These are phyloP conservation scores for Verasper variegatus DNA, from an alignment of 2,113 vertebrate species.

Conservation along the genomic window DNA sequence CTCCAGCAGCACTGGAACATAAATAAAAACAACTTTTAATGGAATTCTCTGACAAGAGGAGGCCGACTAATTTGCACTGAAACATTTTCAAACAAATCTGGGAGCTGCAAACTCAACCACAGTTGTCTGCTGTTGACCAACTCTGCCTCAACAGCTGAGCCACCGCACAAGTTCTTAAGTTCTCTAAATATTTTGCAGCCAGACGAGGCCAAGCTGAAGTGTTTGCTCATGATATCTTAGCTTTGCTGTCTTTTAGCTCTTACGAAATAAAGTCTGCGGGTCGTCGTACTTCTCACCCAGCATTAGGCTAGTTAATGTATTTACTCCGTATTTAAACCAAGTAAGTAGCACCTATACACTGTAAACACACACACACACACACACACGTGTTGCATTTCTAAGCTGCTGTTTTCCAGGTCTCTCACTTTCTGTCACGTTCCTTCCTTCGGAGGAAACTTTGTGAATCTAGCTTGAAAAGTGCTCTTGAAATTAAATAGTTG, in stretches of 20 bases:
- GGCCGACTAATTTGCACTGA: too few relatives aligned
- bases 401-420: background rate
- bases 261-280: too few relatives aligned
- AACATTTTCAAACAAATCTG: too few relatives aligned
- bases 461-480: background rate
- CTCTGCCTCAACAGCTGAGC: background rate
- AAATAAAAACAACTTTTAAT: background rate
- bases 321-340: too few relatives aligned
- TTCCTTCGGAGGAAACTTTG: background rate
- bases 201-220: background rate
- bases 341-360: too few relatives aligned
- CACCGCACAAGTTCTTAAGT: background rate
- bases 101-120: too few relatives aligned
- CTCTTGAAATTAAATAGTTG: background rate
- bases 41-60: background rate
- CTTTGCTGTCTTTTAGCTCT: background rate
- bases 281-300: too few relatives aligned
- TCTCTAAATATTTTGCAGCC: slow-evolving; percentile 4
- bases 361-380: background rate
- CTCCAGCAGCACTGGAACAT: slow-evolving; percentile 86
- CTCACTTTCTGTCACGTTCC: background rate
- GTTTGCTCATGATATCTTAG: background rate
- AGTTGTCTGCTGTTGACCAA: slow-evolving; percentile 9
- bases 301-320: too few relatives aligned
- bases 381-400: background rate